Conservation (phyloP, 2,797 vertebrate genomes). For the Eptatretus atami region DNA sequence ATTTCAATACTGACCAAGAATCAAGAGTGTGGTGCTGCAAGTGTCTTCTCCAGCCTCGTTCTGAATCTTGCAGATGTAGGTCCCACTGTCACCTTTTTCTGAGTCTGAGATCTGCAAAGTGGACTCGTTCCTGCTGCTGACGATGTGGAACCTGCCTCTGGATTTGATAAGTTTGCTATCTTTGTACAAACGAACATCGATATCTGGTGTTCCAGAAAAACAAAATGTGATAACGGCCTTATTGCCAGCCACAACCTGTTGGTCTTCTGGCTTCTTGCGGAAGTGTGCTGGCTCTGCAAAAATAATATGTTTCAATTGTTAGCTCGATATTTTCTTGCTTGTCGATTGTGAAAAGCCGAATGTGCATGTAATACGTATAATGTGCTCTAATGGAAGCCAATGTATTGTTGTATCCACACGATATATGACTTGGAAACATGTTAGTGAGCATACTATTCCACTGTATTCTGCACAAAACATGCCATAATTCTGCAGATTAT, state of each 20-base stretch:
- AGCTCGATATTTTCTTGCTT: too few relatives aligned
- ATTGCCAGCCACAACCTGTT: neutral
- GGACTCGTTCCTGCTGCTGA: neutral
- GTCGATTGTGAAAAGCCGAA: too few relatives aligned
- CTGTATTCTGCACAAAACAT: too few relatives aligned
- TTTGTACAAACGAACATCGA: neutral
- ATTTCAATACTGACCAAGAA: slow-evolving; percentile 35
- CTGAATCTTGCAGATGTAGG: neutral
- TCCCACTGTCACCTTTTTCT: neutral
- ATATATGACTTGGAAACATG: too few relatives aligned
- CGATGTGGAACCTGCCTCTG: neutral
- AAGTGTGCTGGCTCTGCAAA: slow-evolving; percentile 5
- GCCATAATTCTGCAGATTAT: too few relatives aligned
- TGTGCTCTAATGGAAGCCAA: too few relatives aligned
- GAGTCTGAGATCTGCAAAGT: neutral
- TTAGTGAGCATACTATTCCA: too few relatives aligned
- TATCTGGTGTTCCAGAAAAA: slow-evolving; percentile 2
- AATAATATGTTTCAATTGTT: too few relatives aligned
- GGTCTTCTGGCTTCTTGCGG: neutral
- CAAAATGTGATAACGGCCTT: neutral
- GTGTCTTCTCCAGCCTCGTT: slow-evolving; percentile 40
- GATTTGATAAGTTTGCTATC: neutral
- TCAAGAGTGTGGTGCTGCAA: slow-evolving; percentile 39
- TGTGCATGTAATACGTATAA: too few relatives aligned
- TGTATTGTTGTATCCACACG: too few relatives aligned